phyloP scores from a whole-genome alignment of 2,888 invertebrate species.

The Drosophila cracens region DNA sequence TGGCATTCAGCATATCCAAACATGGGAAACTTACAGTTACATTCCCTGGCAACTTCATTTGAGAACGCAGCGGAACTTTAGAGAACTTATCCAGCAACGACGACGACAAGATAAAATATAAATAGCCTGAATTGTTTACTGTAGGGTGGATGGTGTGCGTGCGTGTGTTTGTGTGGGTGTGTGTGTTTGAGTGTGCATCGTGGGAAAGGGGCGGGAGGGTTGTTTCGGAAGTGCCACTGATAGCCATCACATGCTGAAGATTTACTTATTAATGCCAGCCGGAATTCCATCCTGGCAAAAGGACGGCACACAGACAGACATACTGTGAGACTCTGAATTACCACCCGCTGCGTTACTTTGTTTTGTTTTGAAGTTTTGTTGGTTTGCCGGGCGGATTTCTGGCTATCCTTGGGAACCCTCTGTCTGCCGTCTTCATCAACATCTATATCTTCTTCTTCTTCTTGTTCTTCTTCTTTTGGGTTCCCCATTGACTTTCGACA shows the following conservation, averaged over 20 bases:
- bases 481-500: constrained; percentile 72
- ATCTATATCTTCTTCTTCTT: constrained; percentile 8
- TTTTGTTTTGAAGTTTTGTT: constrained; percentile 65
- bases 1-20: constrained; percentile 33
- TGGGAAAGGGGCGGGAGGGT: neutral
- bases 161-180: constrained; percentile 8
- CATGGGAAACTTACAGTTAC: constrained; percentile 50
- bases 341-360: constrained; percentile 55
- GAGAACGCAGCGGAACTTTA: constrained; percentile 64
- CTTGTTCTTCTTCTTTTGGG: constrained; percentile 6
- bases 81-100: constrained; percentile 58
- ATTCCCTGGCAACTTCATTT: constrained; percentile 59
- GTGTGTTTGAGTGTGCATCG: neutral
- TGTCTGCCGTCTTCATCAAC: constrained; percentile 3
- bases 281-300: constrained; percentile 67
- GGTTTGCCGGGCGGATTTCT: constrained; percentile 28
- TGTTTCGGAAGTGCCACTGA: constrained; percentile 70
- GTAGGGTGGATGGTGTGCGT: constrained; percentile 13
- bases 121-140: constrained; percentile 66
- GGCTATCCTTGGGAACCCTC: constrained; percentile 15
- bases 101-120: constrained; percentile 76
- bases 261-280: constrained; percentile 77
- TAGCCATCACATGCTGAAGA: constrained; percentile 79
- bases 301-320: constrained; percentile 17
- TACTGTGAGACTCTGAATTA: constrained; percentile 7